Base-by-base conservation (phyloP, 2,797 vertebrate species). In the Acrocephalus scirpaceus region DNA sequence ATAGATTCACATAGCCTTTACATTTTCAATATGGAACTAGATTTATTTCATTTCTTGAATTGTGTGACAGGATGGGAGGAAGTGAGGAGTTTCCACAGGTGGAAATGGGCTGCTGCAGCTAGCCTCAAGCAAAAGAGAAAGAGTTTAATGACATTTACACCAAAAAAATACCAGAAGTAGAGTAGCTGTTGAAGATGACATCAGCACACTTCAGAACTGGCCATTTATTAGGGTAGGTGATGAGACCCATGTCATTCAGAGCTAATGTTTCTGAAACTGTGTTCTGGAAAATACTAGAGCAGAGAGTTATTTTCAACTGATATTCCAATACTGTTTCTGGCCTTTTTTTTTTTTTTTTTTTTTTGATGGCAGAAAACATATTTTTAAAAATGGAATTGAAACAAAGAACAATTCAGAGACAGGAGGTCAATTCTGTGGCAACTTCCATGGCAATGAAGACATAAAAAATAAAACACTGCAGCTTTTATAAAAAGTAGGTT, bases 341-440 rank as follows among this genome's bases (percentile, higher is more conserved):
- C 5, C 22, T 15, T 38, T 51, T 20, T 19, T 22, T 12, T 21
- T 56, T 66, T 83, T 14, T 23, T n/a, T 72, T 56, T 22, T 32
- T 94, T 75, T 27, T 56, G 1, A 38, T 74, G 9, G 15, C 19
- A 93, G 60, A 79, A 86, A 71, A 66, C 13, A 14, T 50, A 25
- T 84, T 90, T 83, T 27, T 1, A 44, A 71, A 80, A 69, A 38
- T 29, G 16, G 25, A 95, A 67, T 12, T 34, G 56, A 88, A 90
- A 66, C 48, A 89, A 86, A 92, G 73, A 94, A 85, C 32, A 85
- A 56, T 71, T 79, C 71, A 77, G 56, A 88, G 64, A 56, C 22
- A 70, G 45, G 47, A 93, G 83, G 80, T 94, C 64, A 90, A 19
- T 74, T 88, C 80, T 92, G 42, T 82, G 64, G 45, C 64, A 90